These are phyloP conservation scores for Pentalonia nigronervosa DNA, from an alignment of 1,140 invertebrate species.

Conservation along the genomic window DNA sequence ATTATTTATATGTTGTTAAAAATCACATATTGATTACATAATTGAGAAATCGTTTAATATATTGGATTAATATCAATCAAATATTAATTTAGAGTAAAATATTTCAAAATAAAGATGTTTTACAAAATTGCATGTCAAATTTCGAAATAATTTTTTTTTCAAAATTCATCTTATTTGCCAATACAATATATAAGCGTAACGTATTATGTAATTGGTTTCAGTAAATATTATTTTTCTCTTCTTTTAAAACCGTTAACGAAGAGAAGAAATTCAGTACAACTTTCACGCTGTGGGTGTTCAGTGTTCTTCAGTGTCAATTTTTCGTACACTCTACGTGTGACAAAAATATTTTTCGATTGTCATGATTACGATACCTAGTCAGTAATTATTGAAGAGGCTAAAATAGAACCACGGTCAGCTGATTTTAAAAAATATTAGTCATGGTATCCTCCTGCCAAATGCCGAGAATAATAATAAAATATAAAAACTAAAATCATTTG, in stretches of 20 bases:
- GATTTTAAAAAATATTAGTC: slow-evolving; percentile 9
- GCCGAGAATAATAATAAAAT: background rate
- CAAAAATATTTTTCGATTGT: slow-evolving; percentile 12
- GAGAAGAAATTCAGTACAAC: slow-evolving; percentile 17
- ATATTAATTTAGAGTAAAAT: background rate
- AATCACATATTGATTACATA: background rate
- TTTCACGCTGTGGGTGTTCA: slow-evolving; percentile 51
- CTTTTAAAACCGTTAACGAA: background rate
- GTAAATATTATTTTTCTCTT: background rate
- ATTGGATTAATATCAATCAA: background rate
- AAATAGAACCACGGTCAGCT: background rate
- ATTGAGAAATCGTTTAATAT: background rate
- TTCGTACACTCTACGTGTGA: background rate
- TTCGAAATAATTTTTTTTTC: background rate
- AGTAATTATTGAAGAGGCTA: background rate
- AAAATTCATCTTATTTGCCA: background rate
- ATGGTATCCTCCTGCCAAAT: background rate
- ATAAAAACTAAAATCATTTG: background rate
- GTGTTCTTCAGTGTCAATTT: background rate
- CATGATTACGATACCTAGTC: background rate
- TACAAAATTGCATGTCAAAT: background rate
- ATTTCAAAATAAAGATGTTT: background rate
- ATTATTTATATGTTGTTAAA: background rate
- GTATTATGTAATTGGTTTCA: slow-evolving; percentile 4
- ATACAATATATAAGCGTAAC: background rate